Conservation (phyloP, 1,140 invertebrate genomes). For the Ditylenchus dipsaci region DNA sequence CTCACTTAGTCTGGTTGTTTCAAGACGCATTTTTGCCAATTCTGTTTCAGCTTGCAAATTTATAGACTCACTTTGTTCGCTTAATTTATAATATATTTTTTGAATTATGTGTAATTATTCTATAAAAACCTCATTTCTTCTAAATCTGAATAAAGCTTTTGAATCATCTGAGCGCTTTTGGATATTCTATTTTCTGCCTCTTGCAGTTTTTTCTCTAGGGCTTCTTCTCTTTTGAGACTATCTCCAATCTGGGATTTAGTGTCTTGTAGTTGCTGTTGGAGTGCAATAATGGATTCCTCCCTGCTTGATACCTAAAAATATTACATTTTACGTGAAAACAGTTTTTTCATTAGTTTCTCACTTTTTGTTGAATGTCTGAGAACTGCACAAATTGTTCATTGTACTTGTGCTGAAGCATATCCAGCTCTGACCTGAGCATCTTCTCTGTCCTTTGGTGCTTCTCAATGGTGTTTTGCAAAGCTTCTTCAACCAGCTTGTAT, state of each 20-base stretch:
- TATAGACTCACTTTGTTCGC: slow-evolving; percentile 18
- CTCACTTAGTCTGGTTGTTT: not conserved
- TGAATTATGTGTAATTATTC: no score
- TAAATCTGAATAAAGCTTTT: slow-evolving; percentile 12
- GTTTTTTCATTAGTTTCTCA: no score
- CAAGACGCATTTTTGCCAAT: not conserved
- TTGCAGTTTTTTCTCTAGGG: slow-evolving; percentile 2
- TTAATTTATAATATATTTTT: not conserved
- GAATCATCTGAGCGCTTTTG: slow-evolving; percentile 8
- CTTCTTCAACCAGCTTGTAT: no score
- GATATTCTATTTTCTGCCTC: slow-evolving; percentile 8
- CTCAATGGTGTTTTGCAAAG: no score
- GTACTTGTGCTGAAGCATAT: no score
- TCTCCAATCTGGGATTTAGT: not conserved
- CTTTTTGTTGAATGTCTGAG: no score
- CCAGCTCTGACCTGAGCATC: no score
- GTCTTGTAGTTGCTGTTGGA: not conserved
- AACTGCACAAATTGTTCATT: no score
- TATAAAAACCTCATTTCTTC: slow-evolving; percentile 23
- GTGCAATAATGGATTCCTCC: not conserved
- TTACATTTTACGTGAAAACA: no score
- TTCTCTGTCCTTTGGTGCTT: no score
- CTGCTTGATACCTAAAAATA: no score
- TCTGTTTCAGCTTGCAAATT: slow-evolving; percentile 9
- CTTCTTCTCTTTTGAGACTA: not conserved